Conservation (phyloP, 2,888 invertebrate species). For the Coremacera marginata region DNA sequence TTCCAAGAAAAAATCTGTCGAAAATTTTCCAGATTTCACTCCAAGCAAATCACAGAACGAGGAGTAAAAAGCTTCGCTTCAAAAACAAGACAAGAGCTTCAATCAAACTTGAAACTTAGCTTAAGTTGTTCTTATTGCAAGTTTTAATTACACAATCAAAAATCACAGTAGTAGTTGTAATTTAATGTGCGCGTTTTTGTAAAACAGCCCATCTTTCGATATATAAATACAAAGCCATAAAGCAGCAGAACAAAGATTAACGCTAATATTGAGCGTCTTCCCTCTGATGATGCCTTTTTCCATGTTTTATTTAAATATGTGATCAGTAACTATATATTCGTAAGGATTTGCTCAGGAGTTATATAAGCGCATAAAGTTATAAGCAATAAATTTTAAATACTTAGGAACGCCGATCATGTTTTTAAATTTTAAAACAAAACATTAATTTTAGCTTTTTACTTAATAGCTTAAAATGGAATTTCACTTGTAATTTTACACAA, state of each 20-base stretch:
- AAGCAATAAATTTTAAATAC: not conserved
- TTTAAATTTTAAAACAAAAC: too few relatives aligned
- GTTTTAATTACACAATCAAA: not conserved
- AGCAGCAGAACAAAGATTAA: not conserved
- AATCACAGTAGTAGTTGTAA: constrained; percentile 8
- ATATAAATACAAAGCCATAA: too few relatives aligned
- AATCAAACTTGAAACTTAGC: not conserved
- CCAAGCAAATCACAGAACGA: too few relatives aligned
- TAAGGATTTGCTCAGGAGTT: constrained; percentile 4
- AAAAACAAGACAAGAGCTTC: not conserved
- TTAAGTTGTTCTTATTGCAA: constrained; percentile 10
- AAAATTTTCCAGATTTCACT: too few relatives aligned
- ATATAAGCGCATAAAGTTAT: too few relatives aligned
- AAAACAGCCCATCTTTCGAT: not conserved
- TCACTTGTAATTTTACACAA: too few relatives aligned
- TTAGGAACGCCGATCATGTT: too few relatives aligned
- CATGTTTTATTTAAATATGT: constrained; percentile 2
- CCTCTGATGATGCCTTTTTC: not conserved
- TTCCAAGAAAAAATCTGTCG: too few relatives aligned
- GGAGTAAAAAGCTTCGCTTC: too few relatives aligned
- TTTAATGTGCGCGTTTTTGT: not conserved
- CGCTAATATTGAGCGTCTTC: constrained; percentile 16
- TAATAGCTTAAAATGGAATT: too few relatives aligned
- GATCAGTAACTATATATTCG: constrained; percentile 9
- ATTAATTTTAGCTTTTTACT: too few relatives aligned